Evolutionary conservation across 2,113 vertebrate species (phyloP), one percentile per base, ranked within the genome.

Genomic region (Eulemur rufifrons): DNA sequence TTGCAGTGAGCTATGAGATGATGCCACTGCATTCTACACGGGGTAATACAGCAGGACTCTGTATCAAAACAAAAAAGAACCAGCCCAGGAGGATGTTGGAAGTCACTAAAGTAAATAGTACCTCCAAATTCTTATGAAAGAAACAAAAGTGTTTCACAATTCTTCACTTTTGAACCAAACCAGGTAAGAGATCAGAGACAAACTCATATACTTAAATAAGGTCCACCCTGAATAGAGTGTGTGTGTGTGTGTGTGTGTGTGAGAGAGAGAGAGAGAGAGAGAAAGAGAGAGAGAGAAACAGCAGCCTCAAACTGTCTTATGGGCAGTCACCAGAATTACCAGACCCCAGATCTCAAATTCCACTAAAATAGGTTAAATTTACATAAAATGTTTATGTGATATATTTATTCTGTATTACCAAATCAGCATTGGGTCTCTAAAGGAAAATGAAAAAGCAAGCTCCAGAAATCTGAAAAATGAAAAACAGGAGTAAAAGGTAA

Each of bases 171-270:
- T 61, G 39, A 83, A 34, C 4, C 47, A 74, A n/a, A 91, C 42
- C 27, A 68, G 37, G 17, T 42, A 82, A 73, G 12, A 3, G 12
- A 61, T 87, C 29, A 76, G 20, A 66, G 25, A 47, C 54, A 59
- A 82, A 68, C 8, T 50, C 39, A 42, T 32, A 73, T n/a, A 47
- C 18, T 90, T 90, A 89, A 90, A 94, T 66, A 96, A 93, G 14
- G 12, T 34, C 50, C 76, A 14, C 66, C 34, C 82, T 94, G 56
- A 81, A 73, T 47, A 13, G n/a, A 25, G 34, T 73, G 45, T 50
- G 54, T 91, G 18, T 66, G 32, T 82, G 18, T 66, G 32, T 82
- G n/a, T 54, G 54, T 54, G 18, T 54, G 52, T 20, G 52, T 20
- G 42, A 5, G 47, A 42, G 42, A 47, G 47, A 47, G 47, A 47